Base-by-base conservation (phyloP, 2,797 vertebrate species). In the Crypturellus tataupa region DNA sequence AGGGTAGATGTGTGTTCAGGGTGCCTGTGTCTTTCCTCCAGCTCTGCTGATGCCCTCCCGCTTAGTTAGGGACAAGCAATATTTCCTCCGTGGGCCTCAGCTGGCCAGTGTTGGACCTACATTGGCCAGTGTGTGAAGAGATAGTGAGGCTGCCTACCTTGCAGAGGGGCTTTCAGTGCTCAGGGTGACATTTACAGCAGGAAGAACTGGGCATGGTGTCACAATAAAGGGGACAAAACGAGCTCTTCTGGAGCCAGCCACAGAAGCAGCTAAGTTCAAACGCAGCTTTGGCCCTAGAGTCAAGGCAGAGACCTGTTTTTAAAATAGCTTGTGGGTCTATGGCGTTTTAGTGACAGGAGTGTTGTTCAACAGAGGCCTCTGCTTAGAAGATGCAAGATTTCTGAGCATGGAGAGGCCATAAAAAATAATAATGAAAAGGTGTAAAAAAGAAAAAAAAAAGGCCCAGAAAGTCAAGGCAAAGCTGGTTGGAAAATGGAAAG, bases 401-500 rank as follows among this genome's bases (percentile, higher is more conserved):
- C 63, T 84, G 69, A 84, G 24, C 24, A 35, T 40, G 51, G 29
- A 35, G 21, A 82, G 44, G 8, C 19, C 60, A 64, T 77, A 64
- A 95, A 94, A 84, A 76, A 70, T 5, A 86, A 65, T 53, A 58
- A 42, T 37, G 23, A 60, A 93, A 92, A 91, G 67, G 40, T 91
- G 91, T 87, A 72, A 94, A 90, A 47, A 47, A 47, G 46, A 47
- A 47, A 23, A 21, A 24, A 17, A 44, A 44, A 79, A 95, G 44
- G 77, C 31, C 20, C 60, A 90, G 65, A 89, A 29, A 70, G n/a
- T 29, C 15, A 75, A 67, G 60, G 71, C 64, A 88, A 69, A 84
- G 53, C 67, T 12, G 31, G 20, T 49, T 94, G 78, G 68, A 58
- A 93, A 96, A n/a, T 80, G 67, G 73, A 91, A 94, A 93, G n/a